A percentile compares a stretch with the other conserved stretches of the same genome.
These are phyloP conservation scores for Candoia aspera DNA, from an alignment of 2,113 vertebrate species.

Conservation along the genomic window DNA sequence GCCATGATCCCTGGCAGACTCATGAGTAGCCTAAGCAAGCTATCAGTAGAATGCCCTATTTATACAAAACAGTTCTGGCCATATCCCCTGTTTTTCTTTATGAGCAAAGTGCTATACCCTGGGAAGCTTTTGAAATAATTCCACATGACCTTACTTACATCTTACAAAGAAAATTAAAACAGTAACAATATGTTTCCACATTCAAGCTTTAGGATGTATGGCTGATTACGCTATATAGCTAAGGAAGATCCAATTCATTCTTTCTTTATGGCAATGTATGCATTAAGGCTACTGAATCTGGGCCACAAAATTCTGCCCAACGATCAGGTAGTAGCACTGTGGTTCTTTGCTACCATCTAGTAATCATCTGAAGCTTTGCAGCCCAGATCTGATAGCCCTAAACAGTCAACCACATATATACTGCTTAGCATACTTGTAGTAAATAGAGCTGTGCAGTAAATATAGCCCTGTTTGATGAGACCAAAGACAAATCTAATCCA, in stretches of 20 bases:
- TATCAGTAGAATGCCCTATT: background rate
- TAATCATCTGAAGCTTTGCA: background rate
- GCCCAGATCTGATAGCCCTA: background rate
- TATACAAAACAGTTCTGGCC: background rate
- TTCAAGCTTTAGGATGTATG: background rate
- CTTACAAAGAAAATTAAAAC: background rate
- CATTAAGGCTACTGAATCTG: background rate
- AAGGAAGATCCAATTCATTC: background rate
- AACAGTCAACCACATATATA: background rate
- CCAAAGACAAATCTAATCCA: background rate
- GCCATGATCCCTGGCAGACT: background rate
- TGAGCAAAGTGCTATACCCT: accelerated
- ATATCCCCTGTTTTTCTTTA: background rate
- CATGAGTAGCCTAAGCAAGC: background rate
- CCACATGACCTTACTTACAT: background rate
- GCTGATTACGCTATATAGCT: background rate
- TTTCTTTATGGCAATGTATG: background rate
- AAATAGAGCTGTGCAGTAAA: background rate
- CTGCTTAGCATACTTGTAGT: background rate
- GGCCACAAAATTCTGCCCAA: background rate
- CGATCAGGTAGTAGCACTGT: background rate
- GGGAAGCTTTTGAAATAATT: constrained; percentile 1
- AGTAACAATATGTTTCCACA: background rate
- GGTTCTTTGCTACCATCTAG: background rate
- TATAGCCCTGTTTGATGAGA: background rate